Evolutionary conservation across 2,797 vertebrate species (phyloP), one percentile per base, ranked within the genome.

Genomic region (Scarus forsteni): DNA sequence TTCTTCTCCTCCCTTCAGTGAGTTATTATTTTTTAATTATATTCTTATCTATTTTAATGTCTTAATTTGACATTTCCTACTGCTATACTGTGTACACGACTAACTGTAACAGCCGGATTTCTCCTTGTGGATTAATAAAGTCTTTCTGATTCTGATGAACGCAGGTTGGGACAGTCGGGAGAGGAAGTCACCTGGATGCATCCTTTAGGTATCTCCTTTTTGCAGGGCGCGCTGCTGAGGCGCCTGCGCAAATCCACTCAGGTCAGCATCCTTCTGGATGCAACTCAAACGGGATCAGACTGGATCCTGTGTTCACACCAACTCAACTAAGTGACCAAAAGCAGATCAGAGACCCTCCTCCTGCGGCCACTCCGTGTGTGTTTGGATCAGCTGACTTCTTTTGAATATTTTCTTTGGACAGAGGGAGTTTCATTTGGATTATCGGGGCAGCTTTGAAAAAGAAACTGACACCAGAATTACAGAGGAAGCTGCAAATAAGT

Each of bases 271-370:
- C 14, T 38, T n/a, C n/a, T 50, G 69, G 15, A 66, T 49, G 68
- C 80, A 19, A 11, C 73, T 11, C 68, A 66, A 65, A 69, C 57
- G 48, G 71, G 80, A 75, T 56, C 66, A 79, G 75, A 85, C 65
- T 75, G 78, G 70, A 83, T 66, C 53, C 60, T 14, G 27, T 53
- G 70, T 7, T 60, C 73, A 53, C 39, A 42, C 15, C 68, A 57
- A 16, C 59, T n/a, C 27, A 11, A 19, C 1, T 10, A 48, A 39
- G 18, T 52, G 55, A 59, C 53, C 39, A n/a, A 16, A 13, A 27
- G 49, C 61, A 40, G 43, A 57, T 3, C n/a, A n/a, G n/a, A n/a
- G n/a, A n/a, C n/a, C 27, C 35, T 6, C 11, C 45, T 38, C 38
- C 40, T 49, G 39, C 12, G 34, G 48, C 15, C 15, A 7, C 16